Conservation (phyloP, 2,888 invertebrate species). For the Himalopsyche tibetana region DNA sequence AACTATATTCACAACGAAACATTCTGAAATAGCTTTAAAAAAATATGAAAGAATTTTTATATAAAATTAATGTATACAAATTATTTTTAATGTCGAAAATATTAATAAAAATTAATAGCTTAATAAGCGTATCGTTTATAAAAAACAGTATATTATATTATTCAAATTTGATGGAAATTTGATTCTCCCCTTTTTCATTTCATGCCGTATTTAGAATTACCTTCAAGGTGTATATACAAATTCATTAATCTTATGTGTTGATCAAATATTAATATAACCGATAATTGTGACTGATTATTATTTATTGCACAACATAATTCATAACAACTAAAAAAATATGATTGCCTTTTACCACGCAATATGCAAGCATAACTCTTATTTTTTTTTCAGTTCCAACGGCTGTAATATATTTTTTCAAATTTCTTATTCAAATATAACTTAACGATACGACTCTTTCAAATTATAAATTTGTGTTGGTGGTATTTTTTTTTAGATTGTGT, state of each 20-base stretch:
- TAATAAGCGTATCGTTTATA: no score
- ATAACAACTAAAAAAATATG: background rate
- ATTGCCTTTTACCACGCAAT: background rate
- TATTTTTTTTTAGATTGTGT: no score
- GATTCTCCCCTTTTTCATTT: no score
- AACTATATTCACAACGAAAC: no score
- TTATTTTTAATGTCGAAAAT: no score
- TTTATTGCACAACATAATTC: background rate
- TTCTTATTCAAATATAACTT: background rate
- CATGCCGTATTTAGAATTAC: no score
- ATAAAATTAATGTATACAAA: no score
- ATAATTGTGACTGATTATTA: constrained; percentile 14
- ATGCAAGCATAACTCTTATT: background rate
- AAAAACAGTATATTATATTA: no score
- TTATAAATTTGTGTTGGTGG: background rate
- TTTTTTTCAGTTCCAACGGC: background rate
- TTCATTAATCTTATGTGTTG: constrained; percentile 5
- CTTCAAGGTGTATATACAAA: background rate
- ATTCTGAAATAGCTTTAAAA: no score
- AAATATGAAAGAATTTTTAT: no score
- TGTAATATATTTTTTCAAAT: background rate
- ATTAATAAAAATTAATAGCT: no score
- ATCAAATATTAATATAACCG: constrained; percentile 23
- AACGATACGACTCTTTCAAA: background rate
- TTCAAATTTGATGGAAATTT: no score